phyloP scores from a whole-genome alignment of 2,113 vertebrate species.

The Paradisaea rubra region DNA sequence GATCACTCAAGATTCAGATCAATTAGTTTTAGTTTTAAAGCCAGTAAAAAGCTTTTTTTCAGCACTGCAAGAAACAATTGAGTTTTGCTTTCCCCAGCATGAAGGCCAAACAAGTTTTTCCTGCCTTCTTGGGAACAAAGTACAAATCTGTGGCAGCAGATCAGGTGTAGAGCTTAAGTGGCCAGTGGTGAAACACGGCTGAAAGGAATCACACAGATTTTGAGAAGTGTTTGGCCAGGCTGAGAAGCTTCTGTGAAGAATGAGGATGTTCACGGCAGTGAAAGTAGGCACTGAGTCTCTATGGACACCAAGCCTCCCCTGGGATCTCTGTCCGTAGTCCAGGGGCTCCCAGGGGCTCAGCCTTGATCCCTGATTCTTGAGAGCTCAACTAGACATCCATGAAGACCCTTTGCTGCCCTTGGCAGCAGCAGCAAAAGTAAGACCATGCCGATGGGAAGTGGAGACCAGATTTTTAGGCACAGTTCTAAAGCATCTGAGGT shows the following conservation, averaged over 20 bases:
- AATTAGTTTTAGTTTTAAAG: not conserved
- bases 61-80: not conserved
- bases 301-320: not conserved
- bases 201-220: not conserved
- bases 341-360: not conserved
- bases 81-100: not conserved
- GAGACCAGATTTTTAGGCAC: not conserved
- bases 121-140: not conserved
- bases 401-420: not conserved
- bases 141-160: not conserved
- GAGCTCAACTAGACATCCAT: not conserved
- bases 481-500: not conserved
- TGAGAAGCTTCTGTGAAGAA: not conserved
- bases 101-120: not conserved
- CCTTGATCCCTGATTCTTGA: not conserved
- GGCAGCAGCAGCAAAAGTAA: not conserved
- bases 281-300: not conserved
- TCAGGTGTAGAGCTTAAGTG: not conserved
- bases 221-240: not conserved
- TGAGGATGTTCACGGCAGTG: not conserved
- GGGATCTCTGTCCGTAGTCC: not conserved
- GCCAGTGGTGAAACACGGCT: not conserved
- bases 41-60: not conserved
- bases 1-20: not conserved
- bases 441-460: rapidly evolving